Percentiles rank a stretch among this genome's conserved stretches.
Conservation (phyloP, 1,140 invertebrate species). For the Drosophila pectinifera region DNA sequence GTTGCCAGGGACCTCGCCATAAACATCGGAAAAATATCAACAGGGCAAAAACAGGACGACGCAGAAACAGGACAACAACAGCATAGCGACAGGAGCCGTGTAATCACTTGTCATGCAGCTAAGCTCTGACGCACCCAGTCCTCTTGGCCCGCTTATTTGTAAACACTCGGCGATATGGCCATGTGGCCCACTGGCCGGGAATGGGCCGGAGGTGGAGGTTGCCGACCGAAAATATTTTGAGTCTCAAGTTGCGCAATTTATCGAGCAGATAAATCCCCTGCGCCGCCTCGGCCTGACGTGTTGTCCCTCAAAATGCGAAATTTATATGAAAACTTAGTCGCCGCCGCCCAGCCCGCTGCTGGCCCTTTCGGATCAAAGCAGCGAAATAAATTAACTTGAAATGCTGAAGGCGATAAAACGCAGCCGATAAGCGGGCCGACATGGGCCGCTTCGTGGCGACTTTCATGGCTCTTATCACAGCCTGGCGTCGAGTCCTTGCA, state of each 20-base stretch:
- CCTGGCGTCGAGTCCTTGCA: slow-evolving; percentile 26
- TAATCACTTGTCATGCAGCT: slow-evolving; percentile 75
- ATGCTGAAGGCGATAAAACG: slow-evolving; percentile 55
- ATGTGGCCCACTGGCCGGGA: slow-evolving; percentile 20
- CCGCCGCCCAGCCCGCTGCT: neutral
- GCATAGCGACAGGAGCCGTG: slow-evolving; percentile 47
- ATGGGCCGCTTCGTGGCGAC: slow-evolving; percentile 41
- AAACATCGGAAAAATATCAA: slow-evolving; percentile 38
- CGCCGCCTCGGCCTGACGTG: slow-evolving; percentile 24
- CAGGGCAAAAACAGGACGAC: slow-evolving; percentile 11
- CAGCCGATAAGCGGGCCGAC: slow-evolving; percentile 57
- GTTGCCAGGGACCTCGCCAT: slow-evolving; percentile 37
- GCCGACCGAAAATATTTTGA: slow-evolving; percentile 60
- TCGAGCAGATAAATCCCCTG: slow-evolving; percentile 64
- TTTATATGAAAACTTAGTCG: slow-evolving; percentile 75
- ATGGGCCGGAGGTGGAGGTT: slow-evolving; percentile 13
- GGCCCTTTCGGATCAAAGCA: slow-evolving; percentile 60
- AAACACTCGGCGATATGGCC: slow-evolving; percentile 65
- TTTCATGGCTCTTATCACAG: slow-evolving; percentile 60
- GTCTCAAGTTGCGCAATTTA: slow-evolving; percentile 72
- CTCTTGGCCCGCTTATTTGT: slow-evolving; percentile 63
- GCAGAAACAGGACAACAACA: slow-evolving; percentile 4
- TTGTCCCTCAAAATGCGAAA: slow-evolving; percentile 63
- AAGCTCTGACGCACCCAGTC: slow-evolving; percentile 47
- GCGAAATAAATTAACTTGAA: slow-evolving; percentile 74